Evolutionary conservation across 2,113 vertebrate species (phyloP).

Genomic region (Trematocara zebra): DNA sequence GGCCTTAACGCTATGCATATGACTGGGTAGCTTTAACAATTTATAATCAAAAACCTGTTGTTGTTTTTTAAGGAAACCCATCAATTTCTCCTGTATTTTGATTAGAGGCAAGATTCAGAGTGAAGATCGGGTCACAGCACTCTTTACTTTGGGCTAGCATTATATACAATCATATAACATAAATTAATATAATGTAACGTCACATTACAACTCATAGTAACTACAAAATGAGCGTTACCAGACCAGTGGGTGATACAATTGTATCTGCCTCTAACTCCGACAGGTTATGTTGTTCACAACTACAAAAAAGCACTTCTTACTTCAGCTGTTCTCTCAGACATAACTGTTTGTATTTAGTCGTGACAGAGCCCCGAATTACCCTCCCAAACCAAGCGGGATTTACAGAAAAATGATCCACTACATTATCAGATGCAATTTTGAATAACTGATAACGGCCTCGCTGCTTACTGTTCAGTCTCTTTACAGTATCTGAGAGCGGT

Average conservation of each 20-base stretch:
- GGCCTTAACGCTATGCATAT: background rate
- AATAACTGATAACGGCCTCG: background rate
- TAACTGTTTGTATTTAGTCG: background rate
- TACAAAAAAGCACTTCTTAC: background rate
- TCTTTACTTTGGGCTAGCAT: background rate
- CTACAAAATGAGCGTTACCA: background rate
- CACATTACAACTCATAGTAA: background rate
- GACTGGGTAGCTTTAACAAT: background rate
- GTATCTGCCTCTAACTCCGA: background rate
- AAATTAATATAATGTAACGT: background rate
- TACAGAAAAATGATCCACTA: background rate
- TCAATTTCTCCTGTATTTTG: background rate
- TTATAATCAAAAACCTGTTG: background rate
- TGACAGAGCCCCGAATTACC: background rate
- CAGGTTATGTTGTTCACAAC: background rate
- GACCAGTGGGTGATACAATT: background rate
- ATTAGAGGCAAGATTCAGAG: background rate
- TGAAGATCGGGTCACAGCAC: background rate
- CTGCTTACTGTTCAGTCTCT: background rate
- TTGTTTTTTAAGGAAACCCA: background rate
- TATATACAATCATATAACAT: background rate
- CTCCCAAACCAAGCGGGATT: background rate
- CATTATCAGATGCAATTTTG: background rate
- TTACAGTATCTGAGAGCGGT: background rate
- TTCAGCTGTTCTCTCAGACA: background rate